Base-by-base conservation (phyloP, 1,140 invertebrate genomes). In the Diabrotica virgifera region DNA sequence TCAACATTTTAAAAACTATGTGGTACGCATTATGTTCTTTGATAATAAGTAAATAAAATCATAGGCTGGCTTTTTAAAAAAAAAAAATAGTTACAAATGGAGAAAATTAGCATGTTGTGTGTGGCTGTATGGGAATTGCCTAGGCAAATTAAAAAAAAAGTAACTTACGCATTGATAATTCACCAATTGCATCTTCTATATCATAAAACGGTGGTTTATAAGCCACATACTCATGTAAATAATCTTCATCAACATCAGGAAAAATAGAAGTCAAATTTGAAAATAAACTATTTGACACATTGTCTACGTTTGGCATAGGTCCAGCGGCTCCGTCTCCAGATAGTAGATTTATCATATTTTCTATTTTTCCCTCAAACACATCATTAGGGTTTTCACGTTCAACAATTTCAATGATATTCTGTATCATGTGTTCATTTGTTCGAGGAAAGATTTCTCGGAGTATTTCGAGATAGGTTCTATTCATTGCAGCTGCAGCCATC, bases 171-270 rank as follows among this genome's bases (percentile, higher is more conserved):
- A 36, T 8, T 7, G 36, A 36, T 58, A 12, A 8, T n/a, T 59
- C 24, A 37, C 6, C 57, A 46, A 14, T 11, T 40, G 13, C 38
- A 36, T 59, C 36, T 5, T 40, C 38, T 13, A 40, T 46, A 9
- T 10, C n/a, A 46, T 7, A n/a, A 12, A 7, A 8, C 5, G 8
- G 6, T n/a, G 13, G 7, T 37, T 46, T 50, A 46, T 46, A 3
- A 10, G 4, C 5, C 8, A n/a, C 40, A 46, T 46, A 66, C 5
- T 62, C 9, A 36, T 54, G 52, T 13, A 72, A 24, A 60, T 63
- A 84, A 53, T 77, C 65, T 3, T 79, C 76, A 71, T 82, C 78
- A 54, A 81, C 68, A 37, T 76, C 62, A 3, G 76, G 75, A 70
- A 79, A 81, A 35, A 80, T 76, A 3, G 56, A 52, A 50, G 36